Base-by-base conservation (phyloP, 2,113 vertebrate genomes). In the Pluvianellus socialis region DNA sequence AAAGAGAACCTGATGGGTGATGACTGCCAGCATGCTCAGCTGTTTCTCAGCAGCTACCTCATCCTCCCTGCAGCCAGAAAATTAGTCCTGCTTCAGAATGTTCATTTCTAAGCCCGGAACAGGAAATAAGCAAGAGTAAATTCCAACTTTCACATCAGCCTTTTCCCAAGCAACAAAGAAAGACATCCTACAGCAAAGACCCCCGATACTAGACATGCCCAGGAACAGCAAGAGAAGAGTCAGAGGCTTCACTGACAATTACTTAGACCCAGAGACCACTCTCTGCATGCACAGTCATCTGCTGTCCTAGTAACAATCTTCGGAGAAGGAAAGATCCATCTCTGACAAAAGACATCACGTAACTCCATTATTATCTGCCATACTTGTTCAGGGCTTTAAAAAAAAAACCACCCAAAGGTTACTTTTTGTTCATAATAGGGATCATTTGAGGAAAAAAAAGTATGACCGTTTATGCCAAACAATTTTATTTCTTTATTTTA, bases 401-500 rank as follows among this genome's bases (percentile, higher is more conserved):
- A 38, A n/a, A 61, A 19, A 55, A 23, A 5, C 22, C 28, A 44
- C 1, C 12, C 24, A 22, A 20, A 79, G 74, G n/a, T 19, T 42
- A 8, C 6, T 88, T 74, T 56, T 42, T 22, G 61, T 56, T 24
- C 28, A 28, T 10, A 35, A 5, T 12, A 40, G 2, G 7, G 32
- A 50, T 72, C 26, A 61, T 61, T 65, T 67, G 28, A 84, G 20
- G 94, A 92, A 86, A 4, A 38, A 4, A 38, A 80, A 35, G 14
- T 28, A 73, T 35, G 26, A 62, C 21, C 12, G 49, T 90, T 96
- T 97, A 97, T 95, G 94, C 95, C 96, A 98, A 98, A 97, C 74
- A 86, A 87, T 76, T 96, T 96, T 75, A 95, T 96, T 96, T 92
- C 19, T 96, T 97, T 97, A 97, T 95, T 96, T 97, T 97, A 97